These are phyloP conservation scores for Sinohyriopsis cumingii DNA, from an alignment of 2,888 invertebrate species.

Conservation along the genomic window DNA sequence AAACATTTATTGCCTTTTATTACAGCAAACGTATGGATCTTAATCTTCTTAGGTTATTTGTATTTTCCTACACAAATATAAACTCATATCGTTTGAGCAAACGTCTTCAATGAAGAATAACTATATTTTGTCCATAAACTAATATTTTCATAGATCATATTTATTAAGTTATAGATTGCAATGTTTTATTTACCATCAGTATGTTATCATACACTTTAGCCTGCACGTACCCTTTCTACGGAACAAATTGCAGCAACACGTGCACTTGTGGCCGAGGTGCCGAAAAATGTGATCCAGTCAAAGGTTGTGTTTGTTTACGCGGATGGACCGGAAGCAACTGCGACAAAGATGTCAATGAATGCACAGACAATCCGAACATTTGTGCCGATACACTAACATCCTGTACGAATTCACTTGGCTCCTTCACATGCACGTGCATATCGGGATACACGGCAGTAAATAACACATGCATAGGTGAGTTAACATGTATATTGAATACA, in stretches of 20 bases:
- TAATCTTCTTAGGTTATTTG: too few relatives aligned
- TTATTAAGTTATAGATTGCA: too few relatives aligned
- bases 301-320: constrained; percentile 30
- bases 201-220: constrained; percentile 7
- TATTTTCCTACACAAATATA: too few relatives aligned
- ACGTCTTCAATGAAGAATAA: too few relatives aligned
- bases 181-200: too few relatives aligned
- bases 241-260: constrained; percentile 15
- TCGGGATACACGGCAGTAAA: constrained; percentile 19
- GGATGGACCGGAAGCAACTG: constrained; percentile 36
- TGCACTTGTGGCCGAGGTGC: constrained; percentile 34
- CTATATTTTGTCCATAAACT: too few relatives aligned
- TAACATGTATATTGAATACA: not conserved
- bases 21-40: too few relatives aligned
- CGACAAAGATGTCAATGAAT: constrained; percentile 32
- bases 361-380: constrained; percentile 11
- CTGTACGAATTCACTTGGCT: constrained; percentile 40
- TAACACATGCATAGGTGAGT: constrained; percentile 28
- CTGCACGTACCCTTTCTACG: constrained; percentile 27
- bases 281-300: constrained; percentile 23
- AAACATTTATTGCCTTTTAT: too few relatives aligned
- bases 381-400: constrained; percentile 25
- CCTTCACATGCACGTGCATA: constrained; percentile 30
- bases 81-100: too few relatives aligned
- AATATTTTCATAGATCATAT: too few relatives aligned